Percentiles rank a stretch among this genome's conserved stretches.
These are phyloP conservation scores for Xenentodon cancila DNA, from an alignment of 2,797 vertebrate species.

Conservation along the genomic window DNA sequence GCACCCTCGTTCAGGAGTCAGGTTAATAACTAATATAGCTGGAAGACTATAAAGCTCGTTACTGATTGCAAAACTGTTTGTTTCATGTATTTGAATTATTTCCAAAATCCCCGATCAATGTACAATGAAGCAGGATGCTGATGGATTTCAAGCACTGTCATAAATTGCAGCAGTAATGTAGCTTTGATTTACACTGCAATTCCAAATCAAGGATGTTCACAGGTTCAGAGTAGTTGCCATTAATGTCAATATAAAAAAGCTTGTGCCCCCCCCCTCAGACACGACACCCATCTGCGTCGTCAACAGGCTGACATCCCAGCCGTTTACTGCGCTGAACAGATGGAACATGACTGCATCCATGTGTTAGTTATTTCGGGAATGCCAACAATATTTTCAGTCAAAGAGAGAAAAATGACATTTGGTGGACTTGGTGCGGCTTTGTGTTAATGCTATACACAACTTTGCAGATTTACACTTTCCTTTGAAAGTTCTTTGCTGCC, in stretches of 20 bases:
- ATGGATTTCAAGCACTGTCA: neutral
- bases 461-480: too few relatives aligned
- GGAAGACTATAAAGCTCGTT: neutral
- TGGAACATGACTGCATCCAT: neutral
- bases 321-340: neutral
- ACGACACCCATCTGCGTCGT: neutral
- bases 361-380: neutral
- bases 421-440: too few relatives aligned
- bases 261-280: neutral
- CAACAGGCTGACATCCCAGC: neutral
- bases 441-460: too few relatives aligned
- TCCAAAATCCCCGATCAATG: constrained; percentile 7
- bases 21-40: neutral
- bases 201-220: neutral
- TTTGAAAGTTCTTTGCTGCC: too few relatives aligned
- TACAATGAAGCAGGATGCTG: neutral
- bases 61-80: constrained; percentile 7
- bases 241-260: neutral
- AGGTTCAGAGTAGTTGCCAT: neutral
- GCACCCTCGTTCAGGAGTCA: too few relatives aligned
- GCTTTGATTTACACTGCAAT: constrained; percentile 4
- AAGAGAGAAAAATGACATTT: neutral
- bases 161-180: constrained; percentile 1
- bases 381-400: neutral
- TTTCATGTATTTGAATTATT: constrained; percentile 13